These are phyloP conservation scores for Drosophila conformis DNA, from an alignment of 2,888 invertebrate genomes.

Conservation along the genomic window DNA sequence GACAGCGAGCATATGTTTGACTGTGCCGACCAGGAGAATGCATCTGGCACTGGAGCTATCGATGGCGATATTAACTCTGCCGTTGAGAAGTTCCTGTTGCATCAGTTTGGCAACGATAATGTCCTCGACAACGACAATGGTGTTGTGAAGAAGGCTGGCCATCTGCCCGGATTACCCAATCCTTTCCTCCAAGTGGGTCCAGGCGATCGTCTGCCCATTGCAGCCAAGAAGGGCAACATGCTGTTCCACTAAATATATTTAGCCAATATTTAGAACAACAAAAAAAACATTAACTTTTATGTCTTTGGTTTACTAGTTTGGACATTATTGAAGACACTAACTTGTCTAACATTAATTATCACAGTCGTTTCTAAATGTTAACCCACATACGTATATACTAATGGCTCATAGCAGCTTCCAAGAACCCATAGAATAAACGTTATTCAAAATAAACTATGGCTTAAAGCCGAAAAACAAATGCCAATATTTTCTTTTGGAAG, in stretches of 20 bases:
- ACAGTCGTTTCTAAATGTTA: slow-evolving; percentile 52
- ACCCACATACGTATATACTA: slow-evolving; percentile 34
- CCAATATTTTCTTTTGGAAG: neutral
- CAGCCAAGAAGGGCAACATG: slow-evolving; percentile 94
- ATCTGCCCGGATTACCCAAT: slow-evolving; percentile 86
- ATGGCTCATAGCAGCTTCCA: slow-evolving; percentile 36
- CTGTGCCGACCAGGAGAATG: slow-evolving; percentile 88
- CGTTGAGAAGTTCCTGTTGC: slow-evolving; percentile 88
- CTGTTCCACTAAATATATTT: slow-evolving; percentile 83
- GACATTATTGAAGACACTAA: slow-evolving; percentile 26
- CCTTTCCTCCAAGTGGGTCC: slow-evolving; percentile 88
- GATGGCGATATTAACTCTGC: slow-evolving; percentile 86
- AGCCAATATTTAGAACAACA: neutral
- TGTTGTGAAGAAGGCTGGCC: slow-evolving; percentile 87
- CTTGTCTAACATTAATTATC: slow-evolving; percentile 52
- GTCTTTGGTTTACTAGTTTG: slow-evolving; percentile 18
- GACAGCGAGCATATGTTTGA: slow-evolving; percentile 99
- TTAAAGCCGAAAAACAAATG: slow-evolving; percentile 49
- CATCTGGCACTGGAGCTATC: slow-evolving; percentile 50
- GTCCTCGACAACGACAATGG: slow-evolving; percentile 87
- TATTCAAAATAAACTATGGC: slow-evolving; percentile 66
- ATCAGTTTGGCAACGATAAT: slow-evolving; percentile 83
- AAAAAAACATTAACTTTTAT: neutral
- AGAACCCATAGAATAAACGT: slow-evolving; percentile 45
- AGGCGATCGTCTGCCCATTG: slow-evolving; percentile 95